Base-by-base conservation (phyloP, 2,888 invertebrate genomes). In the Seira musarum region DNA sequence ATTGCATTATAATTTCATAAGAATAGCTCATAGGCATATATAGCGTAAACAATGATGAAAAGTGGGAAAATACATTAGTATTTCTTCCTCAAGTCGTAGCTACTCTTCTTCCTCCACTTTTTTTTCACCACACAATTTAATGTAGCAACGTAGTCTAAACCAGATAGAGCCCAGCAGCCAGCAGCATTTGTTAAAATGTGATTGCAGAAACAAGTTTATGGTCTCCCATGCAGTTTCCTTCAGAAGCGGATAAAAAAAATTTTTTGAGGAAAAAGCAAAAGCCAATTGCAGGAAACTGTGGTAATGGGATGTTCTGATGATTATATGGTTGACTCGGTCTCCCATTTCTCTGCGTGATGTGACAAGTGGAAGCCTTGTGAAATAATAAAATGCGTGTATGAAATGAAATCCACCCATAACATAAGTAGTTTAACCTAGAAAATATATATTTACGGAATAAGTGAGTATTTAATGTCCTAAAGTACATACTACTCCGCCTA, bases 301-400 rank as follows among this genome's bases (percentile, higher is more conserved):
- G 77, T 70, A 77, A 77, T 77, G 77, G 77, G 65, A 71, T 77
- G 77, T 77, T 66, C 69, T 69, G 64, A 77, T 63, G 77, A 77
- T 71, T 77, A 76, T 77, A 66, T 76, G 76, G 76, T 64, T 68
- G 76, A 69, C 53, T 76, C 69, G 76, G 61, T 76, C 66, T n/a
- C 40, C 6, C 40, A 40, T 40, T 8, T 40, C 13, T 40, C 64
- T 57, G n/a, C 21, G 22, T 70, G 22, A n/a, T 65, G 30, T 17
- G 22, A 30, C 30, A 25, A 8, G 35, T 17, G 15, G 40, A 40
- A 40, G 6, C 24, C 5, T 25, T 74, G 40, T 57, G 30, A 30
- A 40, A 40, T 40, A 40, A 40, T 40, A 40, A 40, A 40, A 40
- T 40, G 40, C 40, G 40, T 40, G 13, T 13, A 40, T 40, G 40